Base-by-base conservation (phyloP, 2,113 vertebrate genomes). In the Solea solea region DNA sequence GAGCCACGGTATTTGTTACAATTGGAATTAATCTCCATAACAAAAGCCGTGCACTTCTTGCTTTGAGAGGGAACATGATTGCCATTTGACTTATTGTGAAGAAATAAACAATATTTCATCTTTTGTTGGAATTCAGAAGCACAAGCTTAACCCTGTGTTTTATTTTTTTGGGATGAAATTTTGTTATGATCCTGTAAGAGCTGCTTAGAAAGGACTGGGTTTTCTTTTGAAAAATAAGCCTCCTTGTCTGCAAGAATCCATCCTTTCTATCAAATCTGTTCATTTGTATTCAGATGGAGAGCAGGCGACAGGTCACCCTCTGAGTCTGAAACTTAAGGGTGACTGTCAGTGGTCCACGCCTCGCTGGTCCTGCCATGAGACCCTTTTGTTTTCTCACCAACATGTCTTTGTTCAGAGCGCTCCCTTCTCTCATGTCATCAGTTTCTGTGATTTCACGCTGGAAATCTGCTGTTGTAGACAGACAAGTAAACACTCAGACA, bases 401-500 rank as follows among this genome's bases (percentile, higher is more conserved):
- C 11, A n/a, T 21, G 66, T 15, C 48, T 58, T n/a, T 49, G 2
- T 16, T 28, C 67, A 13, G 58, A 9, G 5, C 56, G 63, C 34
- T 27, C 15, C 42, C 52, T 53, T 14, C n/a, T 55, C 27, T 28
- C 67, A 12, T 48, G 41, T 46, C 54, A 21, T 48, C 64, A 55
- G 39, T 79, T 78, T 77, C 76, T 84, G 74, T 66, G 72, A 63
- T 74, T 85, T 74, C 62, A 55, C 21, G 56, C 60, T 3, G 42
- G 59, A 56, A 54, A 69, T 74, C 15, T 39, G 48, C 2, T n/a
- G 10, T 39, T 12, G 15, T 39, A 34, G 28, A 34, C 48, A 41
- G 76, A 85, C 59, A 48, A 41, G 40, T 16, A 69, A 78, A 82
- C 69, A 59, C 21, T 21, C 48, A 42, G 76, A 85, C 59, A 48